Evolutionary conservation across 2,888 invertebrate species (phyloP).

Genomic region (Drosophila neutralis): DNA sequence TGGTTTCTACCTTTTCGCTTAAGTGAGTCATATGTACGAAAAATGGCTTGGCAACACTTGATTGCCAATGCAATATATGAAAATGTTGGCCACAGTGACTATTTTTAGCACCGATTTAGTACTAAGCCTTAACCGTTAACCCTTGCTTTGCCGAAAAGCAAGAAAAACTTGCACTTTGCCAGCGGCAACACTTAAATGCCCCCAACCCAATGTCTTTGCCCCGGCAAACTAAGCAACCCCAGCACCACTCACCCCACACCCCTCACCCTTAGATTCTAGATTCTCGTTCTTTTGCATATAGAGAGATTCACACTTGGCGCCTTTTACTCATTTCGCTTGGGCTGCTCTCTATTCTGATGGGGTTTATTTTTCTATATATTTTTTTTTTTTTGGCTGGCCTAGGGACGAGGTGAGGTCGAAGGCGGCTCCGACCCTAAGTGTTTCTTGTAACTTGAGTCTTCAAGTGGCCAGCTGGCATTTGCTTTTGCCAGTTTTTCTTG

Average conservation of each 20-base stretch:
- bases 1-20: neutral
- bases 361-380: constrained; percentile 5
- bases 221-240: neutral
- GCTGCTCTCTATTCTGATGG: constrained; percentile 23
- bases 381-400: neutral
- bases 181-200: constrained; percentile 56
- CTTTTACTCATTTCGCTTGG: constrained; percentile 64
- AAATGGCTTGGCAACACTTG: neutral
- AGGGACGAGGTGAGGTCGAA: constrained; percentile 31
- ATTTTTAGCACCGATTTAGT: constrained; percentile 18
- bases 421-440: constrained; percentile 69
- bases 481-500: constrained; percentile 67
- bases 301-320: constrained; percentile 66
- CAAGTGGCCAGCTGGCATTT: constrained; percentile 78
- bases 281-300: constrained; percentile 8
- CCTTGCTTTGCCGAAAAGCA: constrained; percentile 48
- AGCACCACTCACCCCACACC: neutral
- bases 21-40: neutral
- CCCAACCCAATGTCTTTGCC: constrained; percentile 28
- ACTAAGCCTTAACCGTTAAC: constrained; percentile 51
- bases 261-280: neutral
- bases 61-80: neutral
- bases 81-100: constrained; percentile 12
- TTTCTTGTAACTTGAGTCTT: constrained; percentile 81
- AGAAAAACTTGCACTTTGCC: constrained; percentile 47